Base-by-base conservation (phyloP, 1,140 invertebrate genomes). In the Meloidogyne floridensis region DNA sequence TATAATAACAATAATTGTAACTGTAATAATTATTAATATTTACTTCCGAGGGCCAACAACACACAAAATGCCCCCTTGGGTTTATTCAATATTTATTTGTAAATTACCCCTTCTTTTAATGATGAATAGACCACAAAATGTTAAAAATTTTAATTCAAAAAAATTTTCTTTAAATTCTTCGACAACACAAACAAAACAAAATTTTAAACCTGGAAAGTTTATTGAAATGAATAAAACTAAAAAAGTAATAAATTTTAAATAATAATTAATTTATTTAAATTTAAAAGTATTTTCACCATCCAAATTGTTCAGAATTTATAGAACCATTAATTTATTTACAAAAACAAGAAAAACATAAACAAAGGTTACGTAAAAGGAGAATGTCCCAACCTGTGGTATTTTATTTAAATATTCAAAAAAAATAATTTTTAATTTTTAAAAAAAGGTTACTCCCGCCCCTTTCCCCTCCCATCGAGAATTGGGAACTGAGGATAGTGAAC, bases 21-120 rank as follows among this genome's bases (percentile, higher is more conserved):
- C 98, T 0, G 97, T 99, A 20, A 94, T 99, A 88, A 98, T 99
- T 87, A 98, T 99, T 89, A 99, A 99, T 91, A 96, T 96, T 94
- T 98, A 99, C 90, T 99, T 98, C 92, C 93, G 97, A 90, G 96
- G 96, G 18, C 96, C 96, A 3, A 91, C 93, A 53, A 94, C 93
- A 7, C 93, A 94, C 87, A 91, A 94, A 87, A 98, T 98, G 96
- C 96, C 96, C 7, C 93, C 94, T 86, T 95, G 95, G 94, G 96
- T 98, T 84, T 93, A 95, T 53, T 93, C 94, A 76, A 93, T 96
- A 56, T 98, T 98, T 65, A 65, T 65, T 13, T 65, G 59, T 65
- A 65, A 65, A 65, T 65, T 65, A 65, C 43, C 43, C 20, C 20
- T 47, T 7, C 18, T 47, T 74, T 47, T 74, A 47, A 47, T 54